A percentile compares a stretch with the other conserved stretches of the same genome.
Evolutionary conservation across 2,113 vertebrate species (phyloP).

Genomic region (Chrysochloris asiatica): DNA sequence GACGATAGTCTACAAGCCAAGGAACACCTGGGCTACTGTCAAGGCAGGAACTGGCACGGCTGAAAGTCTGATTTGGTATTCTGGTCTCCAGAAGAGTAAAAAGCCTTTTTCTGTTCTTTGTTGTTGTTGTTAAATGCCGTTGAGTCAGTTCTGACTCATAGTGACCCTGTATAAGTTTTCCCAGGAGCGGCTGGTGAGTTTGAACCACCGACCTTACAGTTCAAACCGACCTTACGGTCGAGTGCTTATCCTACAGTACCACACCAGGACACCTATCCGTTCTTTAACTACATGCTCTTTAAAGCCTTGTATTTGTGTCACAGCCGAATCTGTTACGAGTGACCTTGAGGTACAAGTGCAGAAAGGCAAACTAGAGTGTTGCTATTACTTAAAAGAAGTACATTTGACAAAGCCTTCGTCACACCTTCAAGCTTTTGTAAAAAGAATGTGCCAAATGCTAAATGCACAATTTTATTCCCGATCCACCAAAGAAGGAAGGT

Average conservation of each 20-base stretch:
- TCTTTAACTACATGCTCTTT: too few relatives aligned
- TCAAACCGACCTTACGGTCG: too few relatives aligned
- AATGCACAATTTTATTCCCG: neutral
- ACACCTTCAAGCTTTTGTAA: neutral
- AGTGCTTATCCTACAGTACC: too few relatives aligned
- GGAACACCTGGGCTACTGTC: neutral
- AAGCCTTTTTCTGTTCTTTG: too few relatives aligned
- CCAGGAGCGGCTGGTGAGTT: too few relatives aligned
- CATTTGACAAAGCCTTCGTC: neutral
- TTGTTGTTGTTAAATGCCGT: too few relatives aligned
- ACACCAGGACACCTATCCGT: too few relatives aligned
- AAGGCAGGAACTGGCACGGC: neutral
- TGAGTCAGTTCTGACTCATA: too few relatives aligned
- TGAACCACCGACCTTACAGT: too few relatives aligned
- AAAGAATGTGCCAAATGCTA: neutral
- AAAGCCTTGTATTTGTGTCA: neutral
- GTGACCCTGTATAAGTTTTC: too few relatives aligned
- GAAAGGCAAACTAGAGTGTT: slow-evolving; percentile 7
- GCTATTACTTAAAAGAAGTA: neutral
- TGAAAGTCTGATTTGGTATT: neutral
- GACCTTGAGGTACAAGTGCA: slow-evolving; percentile 12
- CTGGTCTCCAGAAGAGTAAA: neutral
- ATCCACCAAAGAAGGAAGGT: neutral
- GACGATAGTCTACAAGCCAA: neutral
- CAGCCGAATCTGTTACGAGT: neutral